A percentile compares a stretch with the other conserved stretches of the same genome.
Conservation (phyloP, 2,888 invertebrate species). For the Tipula unca region DNA sequence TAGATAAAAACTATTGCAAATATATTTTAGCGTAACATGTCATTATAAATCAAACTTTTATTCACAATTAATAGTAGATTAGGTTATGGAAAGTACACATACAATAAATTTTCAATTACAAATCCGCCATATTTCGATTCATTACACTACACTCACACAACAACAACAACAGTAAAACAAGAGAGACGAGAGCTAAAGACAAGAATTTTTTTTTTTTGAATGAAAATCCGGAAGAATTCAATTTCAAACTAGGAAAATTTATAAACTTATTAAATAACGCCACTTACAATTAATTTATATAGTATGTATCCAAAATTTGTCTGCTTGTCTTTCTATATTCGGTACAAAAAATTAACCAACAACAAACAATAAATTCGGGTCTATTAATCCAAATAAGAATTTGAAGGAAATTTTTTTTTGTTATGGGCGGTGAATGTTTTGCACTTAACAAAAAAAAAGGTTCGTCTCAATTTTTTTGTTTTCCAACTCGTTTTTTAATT, state of each 20-base stretch:
- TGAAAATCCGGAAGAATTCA: not conserved
- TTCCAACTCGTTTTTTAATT: not conserved
- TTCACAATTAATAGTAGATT: not conserved
- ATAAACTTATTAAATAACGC: not conserved
- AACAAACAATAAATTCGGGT: not conserved
- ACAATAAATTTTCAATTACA: not conserved
- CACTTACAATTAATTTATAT: not conserved
- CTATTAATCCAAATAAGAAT: not conserved
- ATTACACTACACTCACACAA: not conserved
- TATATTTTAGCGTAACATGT: no score
- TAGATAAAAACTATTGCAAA: no score
- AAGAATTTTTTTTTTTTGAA: not conserved
- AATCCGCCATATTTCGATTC: slow-evolving; percentile 8
- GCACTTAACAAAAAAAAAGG: not conserved
- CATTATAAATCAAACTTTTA: no score
- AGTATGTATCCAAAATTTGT: not conserved
- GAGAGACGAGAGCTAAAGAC: not conserved
- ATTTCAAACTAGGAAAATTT: not conserved
- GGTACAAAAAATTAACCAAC: not conserved
- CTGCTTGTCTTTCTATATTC: not conserved
- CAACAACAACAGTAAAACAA: not conserved
- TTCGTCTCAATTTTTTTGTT: not conserved
- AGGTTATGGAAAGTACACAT: not conserved
- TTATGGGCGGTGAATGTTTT: not conserved
- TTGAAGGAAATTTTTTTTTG: not conserved